Percentiles rank a stretch among this genome's conserved stretches.
Evolutionary conservation across 2,888 invertebrate genomes (phyloP).

Genomic region (Polydrusus tereticollis): DNA sequence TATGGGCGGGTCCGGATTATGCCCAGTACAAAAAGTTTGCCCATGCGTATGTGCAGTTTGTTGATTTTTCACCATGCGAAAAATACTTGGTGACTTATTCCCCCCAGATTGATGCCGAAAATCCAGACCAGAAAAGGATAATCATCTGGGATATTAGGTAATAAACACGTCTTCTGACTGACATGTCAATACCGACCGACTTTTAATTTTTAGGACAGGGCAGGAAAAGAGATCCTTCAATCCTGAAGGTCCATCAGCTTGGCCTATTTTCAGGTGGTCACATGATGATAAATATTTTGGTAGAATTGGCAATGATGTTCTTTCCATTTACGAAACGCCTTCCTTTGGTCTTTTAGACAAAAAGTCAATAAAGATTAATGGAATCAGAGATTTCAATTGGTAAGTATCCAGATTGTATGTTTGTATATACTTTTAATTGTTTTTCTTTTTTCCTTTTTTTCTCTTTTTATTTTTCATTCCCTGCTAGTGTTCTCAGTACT

Average conservation of each 20-base stretch:
- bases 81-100: conserved; percentile 96
- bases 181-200: too few relatives aligned
- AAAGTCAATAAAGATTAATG: conserved; percentile 92
- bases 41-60: conserved; percentile 91
- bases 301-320: conserved; percentile 80
- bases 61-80: conserved; percentile 98
- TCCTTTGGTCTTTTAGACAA: conserved; percentile 95
- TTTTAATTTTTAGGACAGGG: conserved; percentile 77
- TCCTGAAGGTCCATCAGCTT: conserved; percentile 82
- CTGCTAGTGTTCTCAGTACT: neutral
- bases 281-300: conserved; percentile 96
- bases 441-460: neutral
- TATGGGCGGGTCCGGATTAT: conserved; percentile 98
- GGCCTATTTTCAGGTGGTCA: conserved; percentile 97
- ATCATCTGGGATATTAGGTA: conserved; percentile 97
- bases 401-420: conserved; percentile 67
- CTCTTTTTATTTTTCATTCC: neutral
- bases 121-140: conserved; percentile 83
- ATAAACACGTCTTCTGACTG: too few relatives aligned
- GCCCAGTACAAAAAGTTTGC: conserved; percentile 92
- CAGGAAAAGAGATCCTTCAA: conserved; percentile 92
- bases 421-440: neutral
- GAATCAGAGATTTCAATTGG: conserved; percentile 96
- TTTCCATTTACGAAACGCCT: conserved; percentile 97
- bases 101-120: conserved; percentile 76